phyloP scores from a whole-genome alignment of 2,797 vertebrate species.

The Brachyalestes nurse region DNA sequence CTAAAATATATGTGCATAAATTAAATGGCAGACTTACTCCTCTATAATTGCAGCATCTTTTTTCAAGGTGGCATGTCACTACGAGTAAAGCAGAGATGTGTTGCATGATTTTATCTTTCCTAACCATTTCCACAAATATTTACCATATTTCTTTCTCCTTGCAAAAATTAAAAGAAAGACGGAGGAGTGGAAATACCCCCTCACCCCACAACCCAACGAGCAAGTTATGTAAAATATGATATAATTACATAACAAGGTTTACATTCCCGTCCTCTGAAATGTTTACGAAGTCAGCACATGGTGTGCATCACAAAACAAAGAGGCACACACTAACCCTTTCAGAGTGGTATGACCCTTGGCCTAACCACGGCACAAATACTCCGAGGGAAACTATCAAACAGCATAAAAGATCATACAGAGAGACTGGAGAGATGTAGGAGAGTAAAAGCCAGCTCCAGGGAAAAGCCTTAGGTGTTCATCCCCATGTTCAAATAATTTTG shows the following conservation, averaged over 20 bases:
- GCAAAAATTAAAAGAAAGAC: background rate
- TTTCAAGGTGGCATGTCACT: background rate
- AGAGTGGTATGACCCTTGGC: conserved; percentile 15
- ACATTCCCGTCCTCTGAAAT: conserved; percentile 16
- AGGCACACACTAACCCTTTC: conserved; percentile 25
- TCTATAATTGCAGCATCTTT: background rate
- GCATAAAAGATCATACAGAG: conserved; percentile 27
- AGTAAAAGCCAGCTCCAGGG: conserved; percentile 19
- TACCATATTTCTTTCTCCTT: background rate
- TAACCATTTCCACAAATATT: background rate
- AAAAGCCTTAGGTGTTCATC: conserved; percentile 36
- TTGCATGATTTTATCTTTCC: background rate
- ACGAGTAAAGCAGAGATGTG: background rate
- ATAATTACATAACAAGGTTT: conserved; percentile 32
- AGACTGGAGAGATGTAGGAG: conserved; percentile 31
- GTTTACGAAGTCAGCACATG: conserved; percentile 42
- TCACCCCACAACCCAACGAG: background rate
- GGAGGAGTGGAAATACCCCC: background rate
- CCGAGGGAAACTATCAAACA: conserved; percentile 25
- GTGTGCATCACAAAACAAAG: conserved; percentile 46
- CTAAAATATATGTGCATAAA: background rate
- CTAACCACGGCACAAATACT: conserved; percentile 31
- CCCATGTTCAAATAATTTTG: conserved; percentile 41
- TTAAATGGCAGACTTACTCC: background rate
- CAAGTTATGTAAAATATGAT: conserved; percentile 30